phyloP scores from a whole-genome alignment of 2,888 invertebrate genomes.

The Aleiodes testaceus region DNA sequence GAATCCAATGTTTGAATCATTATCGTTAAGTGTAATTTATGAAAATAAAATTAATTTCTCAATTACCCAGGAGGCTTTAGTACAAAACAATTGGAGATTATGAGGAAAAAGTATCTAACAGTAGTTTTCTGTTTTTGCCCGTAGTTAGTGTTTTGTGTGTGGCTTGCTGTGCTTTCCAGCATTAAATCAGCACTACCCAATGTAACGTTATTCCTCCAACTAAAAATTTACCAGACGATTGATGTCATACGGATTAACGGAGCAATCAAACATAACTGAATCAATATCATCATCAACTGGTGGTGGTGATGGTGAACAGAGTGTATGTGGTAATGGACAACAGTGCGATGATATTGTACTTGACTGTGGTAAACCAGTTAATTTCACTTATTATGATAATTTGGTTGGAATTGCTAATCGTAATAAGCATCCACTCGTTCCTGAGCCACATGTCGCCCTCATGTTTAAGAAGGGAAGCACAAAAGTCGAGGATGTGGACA shows the following conservation, averaged over 20 bases:
- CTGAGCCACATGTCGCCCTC: slow-evolving; percentile 86
- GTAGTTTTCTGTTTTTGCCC: slow-evolving; percentile 69
- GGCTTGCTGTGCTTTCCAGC: slow-evolving; percentile 70
- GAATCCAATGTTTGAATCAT: background rate
- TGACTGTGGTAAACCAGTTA: slow-evolving; percentile 89
- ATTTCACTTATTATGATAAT: slow-evolving; percentile 92
- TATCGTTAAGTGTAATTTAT: no score
- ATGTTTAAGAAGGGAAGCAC: slow-evolving; percentile 82
- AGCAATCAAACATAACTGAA: slow-evolving; percentile 62
- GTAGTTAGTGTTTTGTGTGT: slow-evolving; percentile 72
- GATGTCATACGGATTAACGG: slow-evolving; percentile 68
- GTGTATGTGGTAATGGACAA: slow-evolving; percentile 62
- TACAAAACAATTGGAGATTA: slow-evolving; percentile 20
- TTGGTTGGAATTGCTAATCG: slow-evolving; percentile 89
- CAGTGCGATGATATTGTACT: slow-evolving; percentile 79
- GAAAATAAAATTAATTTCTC: background rate
- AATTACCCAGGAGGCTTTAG: background rate
- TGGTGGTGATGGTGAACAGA: slow-evolving; percentile 53
- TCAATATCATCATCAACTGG: slow-evolving; percentile 28
- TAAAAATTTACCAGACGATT: slow-evolving; percentile 65
- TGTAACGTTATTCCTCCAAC: slow-evolving; percentile 65
- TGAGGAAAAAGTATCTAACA: slow-evolving; percentile 51
- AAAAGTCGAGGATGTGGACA: slow-evolving; percentile 81
- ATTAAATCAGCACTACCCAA: slow-evolving; percentile 64
- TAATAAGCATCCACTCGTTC: slow-evolving; percentile 86